phyloP scores from a whole-genome alignment of 2,888 invertebrate species.

The Dioctria rufipes region DNA sequence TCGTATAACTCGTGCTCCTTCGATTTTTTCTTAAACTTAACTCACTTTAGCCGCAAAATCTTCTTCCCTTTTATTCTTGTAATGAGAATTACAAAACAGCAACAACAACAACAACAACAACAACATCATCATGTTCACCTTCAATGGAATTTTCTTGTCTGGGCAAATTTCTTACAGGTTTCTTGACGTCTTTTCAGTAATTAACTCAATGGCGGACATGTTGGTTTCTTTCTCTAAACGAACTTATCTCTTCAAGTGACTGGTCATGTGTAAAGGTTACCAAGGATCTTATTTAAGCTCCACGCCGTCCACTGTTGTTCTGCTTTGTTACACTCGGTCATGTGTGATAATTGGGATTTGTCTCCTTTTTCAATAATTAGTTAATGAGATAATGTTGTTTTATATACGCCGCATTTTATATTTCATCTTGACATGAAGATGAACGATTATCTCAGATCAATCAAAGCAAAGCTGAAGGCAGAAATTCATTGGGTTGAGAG shows the following conservation, averaged over 20 bases:
- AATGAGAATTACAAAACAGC: no score
- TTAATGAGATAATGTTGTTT: constrained; percentile 18
- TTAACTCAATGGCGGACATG: constrained; percentile 24
- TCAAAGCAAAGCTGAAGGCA: not conserved
- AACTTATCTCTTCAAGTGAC: not conserved
- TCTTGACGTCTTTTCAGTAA: constrained; percentile 46
- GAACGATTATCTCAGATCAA: constrained; percentile 9
- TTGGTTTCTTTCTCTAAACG: not conserved
- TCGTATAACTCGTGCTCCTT: not conserved
- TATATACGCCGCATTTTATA: not conserved
- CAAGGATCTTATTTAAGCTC: not conserved
- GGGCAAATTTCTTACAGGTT: constrained; percentile 41
- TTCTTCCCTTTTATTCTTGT: not conserved
- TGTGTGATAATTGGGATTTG: constrained; percentile 35
- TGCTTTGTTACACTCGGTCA: not conserved
- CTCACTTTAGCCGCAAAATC: not conserved
- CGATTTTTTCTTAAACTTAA: not conserved
- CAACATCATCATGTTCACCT: not conserved
- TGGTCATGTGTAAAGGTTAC: not conserved
- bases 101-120: not conserved
- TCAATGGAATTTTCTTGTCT: constrained; percentile 14
- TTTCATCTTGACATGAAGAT: constrained; percentile 18
- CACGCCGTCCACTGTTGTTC: not conserved
- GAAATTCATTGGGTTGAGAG: not conserved
- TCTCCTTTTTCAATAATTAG: not conserved